Base-by-base conservation (phyloP, 2,113 vertebrate species). In the Tachycineta bicolor region DNA sequence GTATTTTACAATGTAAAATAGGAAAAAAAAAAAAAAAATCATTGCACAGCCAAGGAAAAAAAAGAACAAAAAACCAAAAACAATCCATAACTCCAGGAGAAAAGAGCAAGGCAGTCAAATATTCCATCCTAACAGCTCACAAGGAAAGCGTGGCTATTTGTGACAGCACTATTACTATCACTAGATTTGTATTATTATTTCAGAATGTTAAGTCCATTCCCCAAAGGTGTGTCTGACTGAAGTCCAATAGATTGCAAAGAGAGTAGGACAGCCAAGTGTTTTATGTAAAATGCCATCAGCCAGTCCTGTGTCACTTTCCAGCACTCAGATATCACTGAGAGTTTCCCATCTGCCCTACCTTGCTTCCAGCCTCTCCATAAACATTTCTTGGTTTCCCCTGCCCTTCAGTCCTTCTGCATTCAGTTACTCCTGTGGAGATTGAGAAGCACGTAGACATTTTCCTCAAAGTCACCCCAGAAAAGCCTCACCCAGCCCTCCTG, bases 21-120 rank as follows among this genome's bases (percentile, higher is more conserved):
- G 26, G 41, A 34, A 49, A 55, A 37, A 7, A 64, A 90, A 58
- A 19, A n/a, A 5, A 11, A 67, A 90, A 62, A 47, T 47, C 20
- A 55, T 12, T n/a, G 9, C 16, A 16, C 12, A 15, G 21, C 29
- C 26, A 73, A 34, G 59, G 25, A 33, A 73, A 34, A 56, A 84
- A 26, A 37, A 10, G 9, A 37, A 37, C 37, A 37, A 37, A 37
- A 37, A 37, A n/a, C n/a, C 37, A 37, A 37, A 37, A 37, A 37
- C 37, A 37, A 37, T 10, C 37, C 4, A 0, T 17, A 69, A 41
- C 14, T 49, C 7, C 11, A 14, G 22, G 9, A 24, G 6, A 46
- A 41, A 78, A 28, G 12, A 60, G 28, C 5, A 16, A 70, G 33
- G 29, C 46, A 52, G 22, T 16, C 20, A 89, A 75, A 67, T 37